Base-by-base conservation (phyloP, 2,797 vertebrate genomes). In the Melanotaenia trifasciata region DNA sequence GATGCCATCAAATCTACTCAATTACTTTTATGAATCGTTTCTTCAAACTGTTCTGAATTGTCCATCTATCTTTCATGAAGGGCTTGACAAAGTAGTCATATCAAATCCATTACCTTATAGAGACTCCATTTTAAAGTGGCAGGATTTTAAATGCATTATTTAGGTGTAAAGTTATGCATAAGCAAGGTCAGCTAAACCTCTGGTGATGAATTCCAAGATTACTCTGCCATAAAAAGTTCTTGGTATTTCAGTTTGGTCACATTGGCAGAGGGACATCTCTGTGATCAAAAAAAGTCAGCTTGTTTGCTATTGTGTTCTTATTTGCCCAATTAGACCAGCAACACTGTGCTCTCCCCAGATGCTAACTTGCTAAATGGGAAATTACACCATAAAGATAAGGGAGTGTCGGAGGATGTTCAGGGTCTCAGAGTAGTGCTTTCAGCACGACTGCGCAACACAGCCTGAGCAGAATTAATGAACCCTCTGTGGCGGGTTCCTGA, bases 341-440 rank as follows among this genome's bases (percentile, higher is more conserved):
- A 72, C 86, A 83, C 71, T 78, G 80, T 80, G 81, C 84, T 89
- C 87, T 88, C 84, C 89, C 89, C 74, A 82, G 83, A 83, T 90
- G 81, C 84, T 90, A 89, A 92, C 84, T 85, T 80, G 72, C 86
- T 92, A 92, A 93, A 92, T 92, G 82, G 85, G 82, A 91, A 91
- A 93, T 90, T 88, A 91, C 88, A 90, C 88, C 80, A 88, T 88
- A 89, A 89, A 93, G 90, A 92, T 91, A 93, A 91, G 90, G 80
- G 83, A 88, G 81, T 84, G 83, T 89, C 76, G 56, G 83, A 85
- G 83, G 86, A 89, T 90, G 83, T 90, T 89, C 84, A 86, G 83
- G 80, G 82, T 88, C 84, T 89, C 72, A 47, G 78, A 86, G 78
- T 83, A 81, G 59, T 62, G 85, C 87, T 92, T 91, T 90, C 89